A percentile compares a stretch with the other conserved stretches of the same genome.
These are phyloP conservation scores for Drosophila nigrodunni DNA, from an alignment of 1,140 invertebrate species.

Conservation along the genomic window DNA sequence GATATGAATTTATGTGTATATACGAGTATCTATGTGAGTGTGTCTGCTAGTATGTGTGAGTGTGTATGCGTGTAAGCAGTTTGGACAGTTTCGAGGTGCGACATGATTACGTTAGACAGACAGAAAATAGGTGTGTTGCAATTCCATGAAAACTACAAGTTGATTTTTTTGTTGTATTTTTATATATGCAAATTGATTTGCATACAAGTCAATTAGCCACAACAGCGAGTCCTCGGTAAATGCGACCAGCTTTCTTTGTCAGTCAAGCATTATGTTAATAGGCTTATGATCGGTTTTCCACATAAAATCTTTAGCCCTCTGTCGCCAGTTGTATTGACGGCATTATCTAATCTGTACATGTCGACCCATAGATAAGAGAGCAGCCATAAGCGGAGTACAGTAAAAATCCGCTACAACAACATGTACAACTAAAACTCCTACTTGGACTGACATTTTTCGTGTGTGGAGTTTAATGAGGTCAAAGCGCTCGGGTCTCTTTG, in stretches of 20 bases:
- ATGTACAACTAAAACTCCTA: background rate
- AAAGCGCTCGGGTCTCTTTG: slow-evolving; percentile 50
- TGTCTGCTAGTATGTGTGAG: background rate
- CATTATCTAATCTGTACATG: slow-evolving; percentile 69
- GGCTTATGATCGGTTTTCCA: slow-evolving; percentile 9
- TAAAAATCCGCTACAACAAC: background rate
- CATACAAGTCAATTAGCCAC: slow-evolving; percentile 14
- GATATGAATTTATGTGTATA: slow-evolving; percentile 36
- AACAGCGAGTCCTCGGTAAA: slow-evolving; percentile 26
- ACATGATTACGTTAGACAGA: slow-evolving; percentile 43
- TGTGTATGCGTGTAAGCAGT: background rate
- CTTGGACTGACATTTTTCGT: slow-evolving; percentile 9
- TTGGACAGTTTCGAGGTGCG: slow-evolving; percentile 42
- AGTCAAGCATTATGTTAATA: background rate
- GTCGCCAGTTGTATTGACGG: slow-evolving; percentile 43
- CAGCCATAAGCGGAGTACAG: slow-evolving; percentile 3
- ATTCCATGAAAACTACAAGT: slow-evolving; percentile 28
- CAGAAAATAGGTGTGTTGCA: slow-evolving; percentile 46
- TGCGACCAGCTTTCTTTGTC: slow-evolving; percentile 15
- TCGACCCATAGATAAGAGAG: slow-evolving; percentile 55
- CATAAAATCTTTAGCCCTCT: slow-evolving; percentile 37
- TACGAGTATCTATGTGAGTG: background rate
- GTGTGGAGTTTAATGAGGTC: slow-evolving; percentile 67
- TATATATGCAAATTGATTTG: slow-evolving; percentile 42
- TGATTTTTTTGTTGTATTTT: slow-evolving; percentile 6